Percentiles rank a stretch among this genome's conserved stretches.
These are phyloP conservation scores for Mesoligia furuncula DNA, from an alignment of 2,888 invertebrate species.

Conservation along the genomic window DNA sequence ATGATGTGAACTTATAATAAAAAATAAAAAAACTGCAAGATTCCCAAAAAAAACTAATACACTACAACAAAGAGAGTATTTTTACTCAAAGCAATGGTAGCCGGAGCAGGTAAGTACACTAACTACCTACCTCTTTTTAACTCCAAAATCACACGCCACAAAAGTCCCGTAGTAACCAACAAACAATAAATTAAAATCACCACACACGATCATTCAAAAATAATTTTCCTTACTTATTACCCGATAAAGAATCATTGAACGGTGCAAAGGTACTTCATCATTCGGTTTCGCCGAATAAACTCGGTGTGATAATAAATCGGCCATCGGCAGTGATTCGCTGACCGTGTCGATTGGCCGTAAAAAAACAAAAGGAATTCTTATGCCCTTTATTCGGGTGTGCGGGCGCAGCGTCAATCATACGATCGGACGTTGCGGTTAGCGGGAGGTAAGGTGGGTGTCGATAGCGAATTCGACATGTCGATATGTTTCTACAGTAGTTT, in stretches of 20 bases:
- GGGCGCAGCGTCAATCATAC: constrained; percentile 80
- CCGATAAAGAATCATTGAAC: constrained; percentile 58
- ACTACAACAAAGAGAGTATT: too few relatives aligned
- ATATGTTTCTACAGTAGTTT: not conserved
- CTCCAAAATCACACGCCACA: constrained; percentile 2
- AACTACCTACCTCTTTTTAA: not conserved
- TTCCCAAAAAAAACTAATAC: too few relatives aligned
- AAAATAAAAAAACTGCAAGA: too few relatives aligned
- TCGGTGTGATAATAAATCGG: constrained; percentile 77
- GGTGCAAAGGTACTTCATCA: constrained; percentile 56
- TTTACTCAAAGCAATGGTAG: too few relatives aligned
- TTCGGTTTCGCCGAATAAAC: constrained; percentile 74
- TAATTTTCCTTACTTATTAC: constrained; percentile 67
- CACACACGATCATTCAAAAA: constrained; percentile 59
- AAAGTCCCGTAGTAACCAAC: constrained; percentile 47
- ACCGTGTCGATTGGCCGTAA: constrained; percentile 68
- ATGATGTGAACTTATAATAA: too few relatives aligned
- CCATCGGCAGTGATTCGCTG: constrained; percentile 69
- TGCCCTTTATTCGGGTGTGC: constrained; percentile 69
- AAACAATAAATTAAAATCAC: constrained; percentile 54
- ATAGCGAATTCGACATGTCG: constrained; percentile 42
- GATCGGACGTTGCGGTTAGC: constrained; percentile 52
- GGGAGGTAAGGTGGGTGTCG: constrained; percentile 40
- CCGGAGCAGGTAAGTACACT: too few relatives aligned
- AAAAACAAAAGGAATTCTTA: constrained; percentile 72